Base-by-base conservation (phyloP, 1,140 invertebrate genomes). In the Solenopsis invicta region DNA sequence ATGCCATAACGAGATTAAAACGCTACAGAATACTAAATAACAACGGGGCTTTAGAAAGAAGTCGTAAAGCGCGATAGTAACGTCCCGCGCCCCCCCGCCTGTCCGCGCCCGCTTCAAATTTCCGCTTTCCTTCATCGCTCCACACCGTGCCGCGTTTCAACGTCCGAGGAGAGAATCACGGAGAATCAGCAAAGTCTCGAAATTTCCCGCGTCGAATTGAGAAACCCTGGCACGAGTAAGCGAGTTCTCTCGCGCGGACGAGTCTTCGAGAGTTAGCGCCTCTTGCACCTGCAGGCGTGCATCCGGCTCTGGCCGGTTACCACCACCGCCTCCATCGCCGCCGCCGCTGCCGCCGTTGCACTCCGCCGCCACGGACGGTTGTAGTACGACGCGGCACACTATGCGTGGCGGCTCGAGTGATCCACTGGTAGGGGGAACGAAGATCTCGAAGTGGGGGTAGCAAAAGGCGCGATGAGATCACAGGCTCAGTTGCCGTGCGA, bases 401-500 rank as follows among this genome's bases (percentile, higher is more conserved):
- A 72, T 80, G 75, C 87, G 89, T 78, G 86, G 81, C 62, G 34
- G 85, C 21, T 72, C 50, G 64, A 69, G 87, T 61, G 66, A 45
- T 52, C 50, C 16, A 61, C n/a, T 48, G 56, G 45, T 77, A 84
- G 81, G 66, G 87, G 67, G 2, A 29, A 29, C 37, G 69, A 87
- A 16, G 82, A 50, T 54, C 21, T 1, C 4, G 10, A 64, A 88
- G 93, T 91, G 94, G 93, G 94, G 93, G 78, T 89, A 93, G 77
- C 86, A 87, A 77, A 69, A 89, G 90, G 91, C 89, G 93, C 91
- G 92, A 91, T 92, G 93, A 93, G 93, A 93, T 91, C 91, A 91
- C 89, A 92, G 90, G 92, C 91, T 95, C 94, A 95, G 95, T 95
- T 94, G 94, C 93, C 93, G 95, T 94, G 95, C 94, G 94, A 94